These are phyloP conservation scores for Pelagia noctiluca DNA, from an alignment of 30 jellyfish, hydroid and myxozoan genomes.

Conservation along the genomic window DNA sequence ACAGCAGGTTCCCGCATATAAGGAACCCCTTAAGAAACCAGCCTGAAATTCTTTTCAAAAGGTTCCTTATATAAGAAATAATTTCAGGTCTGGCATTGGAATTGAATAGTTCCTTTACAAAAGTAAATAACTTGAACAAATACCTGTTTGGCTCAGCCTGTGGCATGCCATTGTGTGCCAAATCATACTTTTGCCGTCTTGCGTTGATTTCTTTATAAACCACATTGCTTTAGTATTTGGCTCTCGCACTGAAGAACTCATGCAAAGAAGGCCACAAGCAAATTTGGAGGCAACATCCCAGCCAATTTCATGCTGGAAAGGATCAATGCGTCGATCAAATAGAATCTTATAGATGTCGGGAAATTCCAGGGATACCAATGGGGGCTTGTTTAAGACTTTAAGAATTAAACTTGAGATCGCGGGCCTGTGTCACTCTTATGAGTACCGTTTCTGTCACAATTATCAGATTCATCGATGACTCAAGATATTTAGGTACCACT, in stretches of 20 bases:
- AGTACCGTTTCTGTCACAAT: no score
- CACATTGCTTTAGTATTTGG: slow-evolving; percentile 70
- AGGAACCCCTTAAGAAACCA: no score
- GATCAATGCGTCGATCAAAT: background rate
- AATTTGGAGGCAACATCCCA: slow-evolving; percentile 80
- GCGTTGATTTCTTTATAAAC: slow-evolving; percentile 66
- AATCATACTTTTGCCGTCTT: slow-evolving; percentile 47
- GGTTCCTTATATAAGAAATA: no score
- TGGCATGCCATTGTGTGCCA: slow-evolving; percentile 86
- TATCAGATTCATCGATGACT: no score
- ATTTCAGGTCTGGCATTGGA: no score
- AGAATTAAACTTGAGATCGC: no score
- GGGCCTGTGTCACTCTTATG: no score
- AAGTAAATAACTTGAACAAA: background rate
- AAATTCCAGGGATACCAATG: no score
- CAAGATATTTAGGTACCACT: no score
- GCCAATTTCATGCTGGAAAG: slow-evolving; percentile 35
- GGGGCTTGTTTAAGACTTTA: no score
- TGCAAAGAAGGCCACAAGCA: slow-evolving; percentile 58
- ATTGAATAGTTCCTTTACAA: background rate
- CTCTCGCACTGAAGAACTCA: slow-evolving; percentile 58
- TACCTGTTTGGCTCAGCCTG: slow-evolving; percentile 87
- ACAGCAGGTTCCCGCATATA: no score
- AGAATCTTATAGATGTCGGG: background rate
- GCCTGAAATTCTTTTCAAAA: no score